Percentiles rank a stretch among this genome's conserved stretches.
phyloP scores from a whole-genome alignment of 2,797 vertebrate genomes.

The Periparus ater region DNA sequence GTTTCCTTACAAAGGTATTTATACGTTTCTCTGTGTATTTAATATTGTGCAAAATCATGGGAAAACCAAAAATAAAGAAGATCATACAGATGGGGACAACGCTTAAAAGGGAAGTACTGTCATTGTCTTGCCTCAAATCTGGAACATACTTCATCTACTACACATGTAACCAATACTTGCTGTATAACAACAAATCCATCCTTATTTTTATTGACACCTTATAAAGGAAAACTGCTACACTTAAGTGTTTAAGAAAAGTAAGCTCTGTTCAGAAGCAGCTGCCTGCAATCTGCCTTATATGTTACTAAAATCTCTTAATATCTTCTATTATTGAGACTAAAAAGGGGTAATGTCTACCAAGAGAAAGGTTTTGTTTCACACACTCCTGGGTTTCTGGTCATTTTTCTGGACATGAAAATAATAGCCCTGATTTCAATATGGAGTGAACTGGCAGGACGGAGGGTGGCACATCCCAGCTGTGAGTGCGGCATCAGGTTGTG shows the following conservation, averaged over 20 bases:
- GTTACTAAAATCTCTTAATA: neutral
- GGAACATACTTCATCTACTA: neutral
- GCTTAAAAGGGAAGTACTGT: neutral
- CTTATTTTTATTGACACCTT: neutral
- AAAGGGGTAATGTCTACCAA: neutral
- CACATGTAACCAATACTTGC: neutral
- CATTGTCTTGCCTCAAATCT: rapidly evolving
- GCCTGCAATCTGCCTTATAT: neutral
- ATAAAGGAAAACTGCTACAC: neutral
- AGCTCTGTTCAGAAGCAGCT: neutral
- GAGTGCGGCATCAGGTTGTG: rapidly evolving
- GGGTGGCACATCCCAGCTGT: rapidly evolving
- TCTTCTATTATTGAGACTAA: neutral
- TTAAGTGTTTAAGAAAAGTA: neutral
- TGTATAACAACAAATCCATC: neutral
- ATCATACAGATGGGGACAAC: neutral
- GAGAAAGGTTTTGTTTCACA: neutral
- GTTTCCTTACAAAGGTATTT: neutral
- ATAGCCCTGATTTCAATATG: rapidly evolving
- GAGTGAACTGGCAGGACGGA: neutral
- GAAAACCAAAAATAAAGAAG: neutral
- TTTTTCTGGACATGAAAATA: neutral
- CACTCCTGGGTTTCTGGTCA: neutral
- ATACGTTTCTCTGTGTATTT: neutral
- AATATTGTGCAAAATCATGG: neutral